Conservation (phyloP, 2,888 invertebrate species). For the Galeopsomyia nigrocyanea region DNA sequence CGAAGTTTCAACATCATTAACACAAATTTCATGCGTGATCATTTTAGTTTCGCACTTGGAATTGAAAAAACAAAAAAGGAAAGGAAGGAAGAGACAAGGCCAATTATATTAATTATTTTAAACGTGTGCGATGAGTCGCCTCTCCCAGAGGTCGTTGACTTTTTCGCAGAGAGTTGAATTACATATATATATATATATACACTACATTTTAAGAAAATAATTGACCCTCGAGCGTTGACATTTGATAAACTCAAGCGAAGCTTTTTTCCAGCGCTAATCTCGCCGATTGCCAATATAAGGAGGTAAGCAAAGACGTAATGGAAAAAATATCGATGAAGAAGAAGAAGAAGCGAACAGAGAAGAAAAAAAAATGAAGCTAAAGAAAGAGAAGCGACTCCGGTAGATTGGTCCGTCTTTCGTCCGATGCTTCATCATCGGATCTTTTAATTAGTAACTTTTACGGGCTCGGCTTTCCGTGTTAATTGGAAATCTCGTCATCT, state of each 20-base stretch:
- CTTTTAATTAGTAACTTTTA: conserved; percentile 46
- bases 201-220: too few species aligned
- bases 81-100: too few species aligned
- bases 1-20: conserved; percentile 12
- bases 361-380: conserved; percentile 24
- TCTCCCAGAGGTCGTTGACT: too few species aligned
- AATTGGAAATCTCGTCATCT: conserved; percentile 45
- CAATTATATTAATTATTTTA: conserved; percentile 5
- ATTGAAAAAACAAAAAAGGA: background rate
- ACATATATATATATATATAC: too few species aligned
- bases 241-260: background rate
- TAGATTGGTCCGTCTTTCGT: conserved; percentile 35
- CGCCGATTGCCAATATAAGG: background rate
- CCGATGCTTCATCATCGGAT: conserved; percentile 36
- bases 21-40: conserved; percentile 3
- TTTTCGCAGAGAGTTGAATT: too few species aligned
- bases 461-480: conserved; percentile 34
- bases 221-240: too few species aligned
- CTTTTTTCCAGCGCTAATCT: conserved; percentile 10
- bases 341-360: background rate
- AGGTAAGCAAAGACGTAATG: conserved; percentile 17
- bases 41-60: conserved; percentile 2
- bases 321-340: conserved; percentile 38
- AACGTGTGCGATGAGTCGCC: too few species aligned
- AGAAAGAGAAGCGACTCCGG: background rate